Evolutionary conservation across 1,140 invertebrate genomes (phyloP), one percentile per base, ranked within the genome.

Genomic region (Papilio aristodemus): DNA sequence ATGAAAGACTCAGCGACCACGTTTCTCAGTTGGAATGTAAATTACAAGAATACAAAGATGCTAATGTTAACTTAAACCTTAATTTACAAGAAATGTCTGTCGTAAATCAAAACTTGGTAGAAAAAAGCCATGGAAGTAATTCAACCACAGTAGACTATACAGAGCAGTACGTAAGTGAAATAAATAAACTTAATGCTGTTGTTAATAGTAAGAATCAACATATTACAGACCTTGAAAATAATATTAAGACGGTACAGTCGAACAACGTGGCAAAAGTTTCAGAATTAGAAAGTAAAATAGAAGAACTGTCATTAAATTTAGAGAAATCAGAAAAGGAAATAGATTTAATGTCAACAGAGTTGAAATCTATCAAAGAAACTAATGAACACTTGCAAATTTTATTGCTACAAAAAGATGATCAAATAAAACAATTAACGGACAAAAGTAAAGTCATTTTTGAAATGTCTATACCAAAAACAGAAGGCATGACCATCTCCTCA

Each of bases 1-100:
- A 92, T 77, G 93, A 93, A 75, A 91, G 91, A 69, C 88, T 93
- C 43, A 93, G 84, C 72, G 91, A 92, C 70, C 92, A 93, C 75
- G 77, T 93, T 37, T 77, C 80, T n/a, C 80, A 92, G 25, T 74
- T 93, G 17, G 85, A 89, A 71, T 69, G 70, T 10, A 81, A 85
- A 71, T 46, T 91, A 25, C 81, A 89, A 54, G 86, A 91, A 67
- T 84, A 88, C 70, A 84, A 70, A 57, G 72, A 60, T 32, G 84
- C 80, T 69, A 84, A 82, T 72, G 78, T 87, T 70, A 78, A 70
- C 4, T 72, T 87, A 39, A 85, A 79, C 25, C 68, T 76, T 54
- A 88, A 87, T 72, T 57, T 86, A 25, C 72, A 80, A 71, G 89
- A 91, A 67, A 59, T 90, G 7, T 74, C 73, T 58, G 73, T 59